Percentiles rank a stretch among this genome's conserved stretches.
Conservation (phyloP, 92 coral and sea anemone genomes). For the Heteractis magnifica region DNA sequence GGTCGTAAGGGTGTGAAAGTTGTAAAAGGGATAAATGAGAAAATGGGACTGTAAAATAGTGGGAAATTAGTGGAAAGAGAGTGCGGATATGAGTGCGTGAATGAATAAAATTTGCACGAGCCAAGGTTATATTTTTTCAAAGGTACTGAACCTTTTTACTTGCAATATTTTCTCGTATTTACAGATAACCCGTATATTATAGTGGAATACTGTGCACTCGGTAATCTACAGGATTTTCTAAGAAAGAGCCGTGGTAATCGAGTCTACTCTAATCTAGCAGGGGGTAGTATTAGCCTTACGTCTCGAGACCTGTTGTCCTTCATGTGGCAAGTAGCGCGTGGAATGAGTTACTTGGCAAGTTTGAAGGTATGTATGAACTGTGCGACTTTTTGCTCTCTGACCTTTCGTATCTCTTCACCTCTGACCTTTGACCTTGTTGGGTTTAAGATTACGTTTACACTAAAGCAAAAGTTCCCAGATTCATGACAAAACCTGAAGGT, state of each 20-base stretch:
- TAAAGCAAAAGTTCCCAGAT: too few species aligned
- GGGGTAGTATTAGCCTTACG: conserved; percentile 74
- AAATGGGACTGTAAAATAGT: too few species aligned
- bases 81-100: too few species aligned
- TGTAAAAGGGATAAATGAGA: background rate
- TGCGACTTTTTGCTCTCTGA: background rate
- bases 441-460: too few species aligned
- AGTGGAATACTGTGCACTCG: conserved; percentile 89
- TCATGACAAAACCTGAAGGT: too few species aligned
- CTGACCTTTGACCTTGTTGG: background rate
- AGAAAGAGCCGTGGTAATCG: conserved; percentile 71
- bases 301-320: conserved; percentile 85
- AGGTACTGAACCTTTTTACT: too few species aligned
- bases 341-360: conserved; percentile 93
- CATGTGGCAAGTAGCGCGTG: conserved; percentile 93
- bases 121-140: too few species aligned
- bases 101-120: background rate
- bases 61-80: too few species aligned
- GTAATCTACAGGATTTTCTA: conserved; percentile 73
- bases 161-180: background rate
- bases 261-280: conserved; percentile 87
- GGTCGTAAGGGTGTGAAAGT: background rate
- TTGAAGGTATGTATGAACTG: conserved; percentile 52
- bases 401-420: background rate
- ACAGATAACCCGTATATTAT: conserved; percentile 74